These are phyloP conservation scores for Aptenodytes forsteri DNA, from an alignment of 2,113 vertebrate genomes.

Conservation along the genomic window DNA sequence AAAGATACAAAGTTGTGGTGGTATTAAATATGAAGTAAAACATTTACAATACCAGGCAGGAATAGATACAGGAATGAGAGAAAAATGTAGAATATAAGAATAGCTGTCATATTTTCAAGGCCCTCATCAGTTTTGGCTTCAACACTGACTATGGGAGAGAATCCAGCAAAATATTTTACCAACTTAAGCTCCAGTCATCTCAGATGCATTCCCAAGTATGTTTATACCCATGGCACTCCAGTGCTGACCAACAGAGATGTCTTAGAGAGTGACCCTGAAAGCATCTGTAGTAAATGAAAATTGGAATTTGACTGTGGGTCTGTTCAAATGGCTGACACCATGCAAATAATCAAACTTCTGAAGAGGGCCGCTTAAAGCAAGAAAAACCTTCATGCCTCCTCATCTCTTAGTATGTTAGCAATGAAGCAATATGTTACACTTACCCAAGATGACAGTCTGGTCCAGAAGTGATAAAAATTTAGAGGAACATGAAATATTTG, in stretches of 20 bases:
- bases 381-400: background rate
- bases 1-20: background rate
- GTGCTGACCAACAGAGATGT: background rate
- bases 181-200: background rate
- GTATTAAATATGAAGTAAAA: background rate
- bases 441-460: background rate
- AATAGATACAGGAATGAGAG: background rate
- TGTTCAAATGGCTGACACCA: background rate
- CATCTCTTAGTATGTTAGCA: background rate
- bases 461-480: background rate
- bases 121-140: background rate
- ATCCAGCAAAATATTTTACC: background rate
- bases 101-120: background rate
- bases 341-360: background rate
- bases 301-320: background rate
- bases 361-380: accelerated
- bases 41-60: background rate
- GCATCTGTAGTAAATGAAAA: background rate
- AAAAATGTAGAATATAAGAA: background rate
- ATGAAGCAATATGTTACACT: accelerated
- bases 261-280: background rate
- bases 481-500: background rate
- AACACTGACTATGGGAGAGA: background rate
- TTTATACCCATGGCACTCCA: background rate
- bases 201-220: background rate